phyloP scores from a whole-genome alignment of 2,888 invertebrate genomes.

The Sialis lutaria region DNA sequence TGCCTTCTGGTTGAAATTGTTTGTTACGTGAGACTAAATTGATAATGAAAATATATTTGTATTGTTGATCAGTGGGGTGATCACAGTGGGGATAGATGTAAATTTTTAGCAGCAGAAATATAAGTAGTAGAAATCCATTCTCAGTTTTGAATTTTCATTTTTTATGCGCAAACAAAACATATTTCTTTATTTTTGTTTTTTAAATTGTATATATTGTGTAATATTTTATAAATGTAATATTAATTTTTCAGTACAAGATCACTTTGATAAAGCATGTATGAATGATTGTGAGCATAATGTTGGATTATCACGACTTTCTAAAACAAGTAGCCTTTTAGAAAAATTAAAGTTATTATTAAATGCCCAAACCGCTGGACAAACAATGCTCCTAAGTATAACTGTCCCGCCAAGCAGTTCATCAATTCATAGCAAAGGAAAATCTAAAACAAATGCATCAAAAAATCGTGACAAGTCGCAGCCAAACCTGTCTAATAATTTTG shows the following conservation, averaged over 20 bases:
- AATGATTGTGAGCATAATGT: constrained; percentile 3
- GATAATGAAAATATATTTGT: no score
- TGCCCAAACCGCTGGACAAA: constrained; percentile 10
- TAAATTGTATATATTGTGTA: no score
- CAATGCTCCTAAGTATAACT: constrained; percentile 11
- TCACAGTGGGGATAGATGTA: no score
- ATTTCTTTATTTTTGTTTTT: no score
- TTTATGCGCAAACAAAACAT: no score
- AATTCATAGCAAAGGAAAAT: neutral
- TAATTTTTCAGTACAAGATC: constrained; percentile 17
- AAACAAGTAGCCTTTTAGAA: constrained; percentile 8
- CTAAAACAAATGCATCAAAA: neutral
- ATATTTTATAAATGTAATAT: neutral
- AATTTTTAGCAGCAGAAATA: no score
- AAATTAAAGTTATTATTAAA: constrained; percentile 10
- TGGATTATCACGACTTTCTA: neutral
- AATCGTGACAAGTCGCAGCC: neutral
- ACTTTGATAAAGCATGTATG: constrained; percentile 14
- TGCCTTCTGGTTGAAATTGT: no score
- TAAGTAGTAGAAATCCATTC: no score
- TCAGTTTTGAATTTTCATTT: no score
- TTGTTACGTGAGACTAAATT: no score
- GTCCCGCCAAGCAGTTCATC: constrained; percentile 7
- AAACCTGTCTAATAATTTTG: neutral
- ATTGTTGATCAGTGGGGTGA: no score